Percentiles rank a stretch among this genome's conserved stretches.
Conservation (phyloP, 2,797 vertebrate genomes). For the Macropus fuliginosus region DNA sequence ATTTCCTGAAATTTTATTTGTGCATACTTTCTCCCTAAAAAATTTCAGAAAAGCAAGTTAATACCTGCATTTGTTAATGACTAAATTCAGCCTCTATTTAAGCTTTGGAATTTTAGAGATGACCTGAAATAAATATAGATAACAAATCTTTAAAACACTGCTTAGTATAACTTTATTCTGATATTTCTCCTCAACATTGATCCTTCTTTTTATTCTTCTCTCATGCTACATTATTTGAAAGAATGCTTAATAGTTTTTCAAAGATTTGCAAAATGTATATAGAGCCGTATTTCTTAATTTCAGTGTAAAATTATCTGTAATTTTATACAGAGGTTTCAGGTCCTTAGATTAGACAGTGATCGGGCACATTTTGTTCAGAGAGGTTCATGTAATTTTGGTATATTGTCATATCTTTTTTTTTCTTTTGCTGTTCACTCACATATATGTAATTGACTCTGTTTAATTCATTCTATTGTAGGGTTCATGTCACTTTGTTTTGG, state of each 20-base stretch:
- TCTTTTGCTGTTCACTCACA: slow-evolving; percentile 55
- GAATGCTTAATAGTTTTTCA: slow-evolving; percentile 55
- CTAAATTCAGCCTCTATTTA: slow-evolving; percentile 3
- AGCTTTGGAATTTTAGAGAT: slow-evolving; percentile 8
- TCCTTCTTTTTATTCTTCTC: slow-evolving; percentile 16
- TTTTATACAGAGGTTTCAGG: slow-evolving; percentile 66
- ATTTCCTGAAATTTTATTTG: background rate
- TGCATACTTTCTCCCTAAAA: background rate
- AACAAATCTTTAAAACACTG: slow-evolving; percentile 36
- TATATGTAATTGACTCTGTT: slow-evolving; percentile 62
- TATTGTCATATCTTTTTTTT: slow-evolving; percentile 45
- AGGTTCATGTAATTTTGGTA: slow-evolving; percentile 49
- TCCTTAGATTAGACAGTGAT: slow-evolving; percentile 62
- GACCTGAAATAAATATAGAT: background rate
- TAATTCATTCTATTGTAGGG: slow-evolving; percentile 15
- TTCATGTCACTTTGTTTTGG: slow-evolving; percentile 59
- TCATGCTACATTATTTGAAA: slow-evolving; percentile 31
- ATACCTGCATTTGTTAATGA: background rate
- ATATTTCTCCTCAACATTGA: background rate
- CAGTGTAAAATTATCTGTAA: slow-evolving; percentile 36
- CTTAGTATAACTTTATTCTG: background rate
- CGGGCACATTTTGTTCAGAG: slow-evolving; percentile 61
- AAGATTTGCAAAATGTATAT: slow-evolving; percentile 67
- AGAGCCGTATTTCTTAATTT: slow-evolving; percentile 67
- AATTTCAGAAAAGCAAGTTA: background rate